Conservation (phyloP, 2,888 invertebrate species). For the Drosophila infuscata region DNA sequence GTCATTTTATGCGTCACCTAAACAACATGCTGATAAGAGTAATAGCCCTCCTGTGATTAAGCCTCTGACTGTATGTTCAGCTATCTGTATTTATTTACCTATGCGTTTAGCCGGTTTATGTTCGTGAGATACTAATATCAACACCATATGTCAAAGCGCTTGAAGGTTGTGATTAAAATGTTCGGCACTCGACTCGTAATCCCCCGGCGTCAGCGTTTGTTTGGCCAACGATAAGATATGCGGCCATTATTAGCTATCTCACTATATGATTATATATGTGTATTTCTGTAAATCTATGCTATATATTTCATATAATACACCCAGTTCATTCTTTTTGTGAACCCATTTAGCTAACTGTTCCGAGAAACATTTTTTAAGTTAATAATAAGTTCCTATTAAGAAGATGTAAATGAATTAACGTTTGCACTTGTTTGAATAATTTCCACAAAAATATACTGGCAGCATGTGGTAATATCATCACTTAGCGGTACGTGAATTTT, state of each 20-base stretch:
- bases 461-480: slow-evolving; percentile 21
- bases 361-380: background rate
- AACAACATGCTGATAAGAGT: slow-evolving; percentile 4
- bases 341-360: background rate
- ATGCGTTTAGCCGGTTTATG: background rate
- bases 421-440: slow-evolving; percentile 4
- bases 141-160: background rate
- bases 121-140: background rate
- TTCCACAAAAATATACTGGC: slow-evolving; percentile 2
- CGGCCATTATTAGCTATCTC: slow-evolving; percentile 2
- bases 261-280: background rate
- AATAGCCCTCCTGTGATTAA: background rate
- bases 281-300: background rate
- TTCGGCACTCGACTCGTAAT: slow-evolving; percentile 1
- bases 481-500: slow-evolving; percentile 48
- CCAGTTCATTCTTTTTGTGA: background rate
- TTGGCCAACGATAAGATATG: slow-evolving; percentile 5
- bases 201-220: slow-evolving; percentile 1
- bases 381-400: background rate
- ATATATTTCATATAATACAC: background rate
- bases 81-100: background rate
- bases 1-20: slow-evolving; percentile 5
- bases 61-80: background rate
- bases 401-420: background rate
- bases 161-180: background rate